phyloP scores from a whole-genome alignment of 2,113 vertebrate species.

The Bufo bufo region DNA sequence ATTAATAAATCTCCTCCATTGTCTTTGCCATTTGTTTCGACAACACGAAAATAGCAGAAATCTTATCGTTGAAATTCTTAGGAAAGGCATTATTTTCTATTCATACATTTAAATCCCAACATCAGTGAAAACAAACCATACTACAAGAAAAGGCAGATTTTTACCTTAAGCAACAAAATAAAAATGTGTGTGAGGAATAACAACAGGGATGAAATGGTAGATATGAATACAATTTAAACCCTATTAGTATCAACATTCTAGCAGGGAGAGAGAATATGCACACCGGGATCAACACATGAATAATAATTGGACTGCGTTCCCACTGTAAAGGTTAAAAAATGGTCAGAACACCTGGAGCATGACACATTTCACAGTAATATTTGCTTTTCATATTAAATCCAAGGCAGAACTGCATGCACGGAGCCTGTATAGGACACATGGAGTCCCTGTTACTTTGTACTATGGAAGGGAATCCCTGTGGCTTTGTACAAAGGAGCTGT shows the following conservation, averaged over 20 bases:
- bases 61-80: background rate
- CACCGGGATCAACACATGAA: conserved; percentile 20
- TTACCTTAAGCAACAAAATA: background rate
- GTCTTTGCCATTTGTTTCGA: background rate
- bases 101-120: background rate
- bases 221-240: conserved; percentile 35
- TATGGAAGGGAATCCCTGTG: no score
- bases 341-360: background rate
- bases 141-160: background rate
- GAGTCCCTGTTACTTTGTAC: background rate
- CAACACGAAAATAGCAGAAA: background rate
- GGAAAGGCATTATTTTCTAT: background rate
- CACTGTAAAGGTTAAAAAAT: conserved; percentile 32
- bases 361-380: conserved; percentile 24
- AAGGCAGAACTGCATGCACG: background rate
- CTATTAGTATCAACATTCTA: conserved; percentile 19
- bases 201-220: conserved; percentile 12
- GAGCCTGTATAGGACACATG: background rate
- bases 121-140: background rate
- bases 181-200: background rate
- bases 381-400: conserved; percentile 37
- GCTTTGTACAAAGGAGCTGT: background rate
- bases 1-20: no score
- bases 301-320: conserved; percentile 19
- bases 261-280: background rate